A percentile compares a stretch with the other conserved stretches of the same genome.
Evolutionary conservation across 2,888 invertebrate species (phyloP).

Genomic region (Drosophila anomelani): DNA sequence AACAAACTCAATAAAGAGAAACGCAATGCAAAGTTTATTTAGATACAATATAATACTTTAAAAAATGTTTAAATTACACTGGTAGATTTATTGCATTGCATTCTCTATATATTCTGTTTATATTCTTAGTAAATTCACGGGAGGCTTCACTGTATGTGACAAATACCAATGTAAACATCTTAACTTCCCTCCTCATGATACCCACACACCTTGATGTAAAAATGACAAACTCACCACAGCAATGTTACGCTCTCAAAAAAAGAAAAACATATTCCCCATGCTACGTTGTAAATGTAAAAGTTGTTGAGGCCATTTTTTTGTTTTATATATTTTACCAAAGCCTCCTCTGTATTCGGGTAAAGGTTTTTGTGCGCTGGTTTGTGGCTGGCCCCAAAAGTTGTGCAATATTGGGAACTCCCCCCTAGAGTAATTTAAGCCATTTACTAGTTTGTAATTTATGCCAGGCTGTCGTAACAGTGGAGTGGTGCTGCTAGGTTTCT

Average conservation of each 20-base stretch:
- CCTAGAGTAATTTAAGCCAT: conserved; percentile 9
- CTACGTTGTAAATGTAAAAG: conserved; percentile 55
- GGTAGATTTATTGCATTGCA: background rate
- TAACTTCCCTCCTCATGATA: background rate
- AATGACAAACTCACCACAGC: conserved; percentile 27
- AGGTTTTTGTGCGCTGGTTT: conserved; percentile 4
- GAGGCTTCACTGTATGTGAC: conserved; percentile 5
- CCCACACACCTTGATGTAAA: conserved; percentile 7
- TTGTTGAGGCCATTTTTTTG: conserved; percentile 34
- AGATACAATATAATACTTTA: background rate
- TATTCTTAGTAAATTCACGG: background rate
- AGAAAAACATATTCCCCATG: conserved; percentile 33
- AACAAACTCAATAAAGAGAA: conserved; percentile 6
- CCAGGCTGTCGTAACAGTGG: conserved; percentile 16
- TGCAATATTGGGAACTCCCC: conserved; percentile 33
- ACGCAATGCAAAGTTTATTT: background rate
- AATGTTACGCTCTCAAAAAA: conserved; percentile 33
- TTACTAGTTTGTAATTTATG: conserved; percentile 34
- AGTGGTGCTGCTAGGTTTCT: conserved; percentile 17
- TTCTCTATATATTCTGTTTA: background rate
- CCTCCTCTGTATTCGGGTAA: conserved; percentile 20
- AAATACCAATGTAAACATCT: conserved; percentile 32
- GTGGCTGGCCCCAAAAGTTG: conserved; percentile 25
- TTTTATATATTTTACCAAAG: conserved; percentile 7
- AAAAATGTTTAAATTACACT: background rate